Evolutionary conservation across 2,888 invertebrate species (phyloP).

Genomic region (Acronicta psi): DNA sequence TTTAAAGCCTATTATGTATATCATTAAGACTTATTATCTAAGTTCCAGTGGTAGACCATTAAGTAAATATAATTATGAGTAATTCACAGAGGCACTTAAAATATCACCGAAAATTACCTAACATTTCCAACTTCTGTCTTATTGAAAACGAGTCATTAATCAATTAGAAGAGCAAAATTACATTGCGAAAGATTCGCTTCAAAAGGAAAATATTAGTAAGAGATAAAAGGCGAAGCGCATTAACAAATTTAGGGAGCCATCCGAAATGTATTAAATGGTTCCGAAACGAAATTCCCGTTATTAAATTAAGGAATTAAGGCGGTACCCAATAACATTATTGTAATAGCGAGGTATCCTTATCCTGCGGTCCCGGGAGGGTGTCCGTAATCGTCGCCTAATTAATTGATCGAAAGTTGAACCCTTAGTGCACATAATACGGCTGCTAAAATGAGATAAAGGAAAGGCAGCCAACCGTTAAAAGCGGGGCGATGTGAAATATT

Average conservation of each 20-base stretch:
- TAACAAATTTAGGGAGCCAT: conserved; percentile 55
- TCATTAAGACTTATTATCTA: not conserved
- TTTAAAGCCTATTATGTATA: not conserved
- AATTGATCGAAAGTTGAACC: conserved; percentile 88
- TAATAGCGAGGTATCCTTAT: conserved; percentile 75
- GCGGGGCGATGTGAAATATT: conserved; percentile 86
- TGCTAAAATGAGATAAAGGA: conserved; percentile 85
- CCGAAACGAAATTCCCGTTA: conserved; percentile 60
- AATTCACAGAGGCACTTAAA: conserved; percentile 18
- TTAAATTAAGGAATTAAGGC: conserved; percentile 74
- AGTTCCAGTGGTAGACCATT: not conserved
- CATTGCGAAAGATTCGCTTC: conserved; percentile 33
- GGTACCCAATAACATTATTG: conserved; percentile 77
- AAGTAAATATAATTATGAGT: not conserved
- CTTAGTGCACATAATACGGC: conserved; percentile 84
- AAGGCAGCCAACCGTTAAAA: conserved; percentile 83
- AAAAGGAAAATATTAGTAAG: conserved; percentile 44
- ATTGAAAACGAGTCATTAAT: conserved; percentile 46
- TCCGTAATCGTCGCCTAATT: conserved; percentile 85
- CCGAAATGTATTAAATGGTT: conserved; percentile 53
- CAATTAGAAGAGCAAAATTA: conserved; percentile 43
- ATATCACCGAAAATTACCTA: conserved; percentile 25
- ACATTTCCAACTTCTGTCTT: conserved; percentile 30
- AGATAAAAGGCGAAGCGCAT: conserved; percentile 52
- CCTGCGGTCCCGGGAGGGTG: conserved; percentile 73